These are phyloP conservation scores for Oreonectes daqikongensis DNA, from an alignment of 2,797 vertebrate species.

Conservation along the genomic window DNA sequence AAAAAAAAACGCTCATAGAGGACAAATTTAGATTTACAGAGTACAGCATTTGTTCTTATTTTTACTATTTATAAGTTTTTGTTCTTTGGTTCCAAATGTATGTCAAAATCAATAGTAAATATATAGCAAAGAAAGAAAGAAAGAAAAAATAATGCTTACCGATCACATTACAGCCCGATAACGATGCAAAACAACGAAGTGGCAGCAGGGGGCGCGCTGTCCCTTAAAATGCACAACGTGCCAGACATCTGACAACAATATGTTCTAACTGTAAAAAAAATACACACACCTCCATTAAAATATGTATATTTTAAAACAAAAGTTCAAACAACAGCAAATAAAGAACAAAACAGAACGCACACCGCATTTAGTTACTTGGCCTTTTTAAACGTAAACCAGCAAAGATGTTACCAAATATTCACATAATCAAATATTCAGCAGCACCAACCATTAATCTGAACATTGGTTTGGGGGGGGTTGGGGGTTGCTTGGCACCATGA, in stretches of 20 bases:
- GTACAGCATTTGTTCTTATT: too few species aligned
- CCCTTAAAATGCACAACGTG: conserved; percentile 1
- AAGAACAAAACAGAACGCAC: neutral
- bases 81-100: too few species aligned
- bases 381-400: neutral
- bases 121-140: too few species aligned
- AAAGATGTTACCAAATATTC: neutral
- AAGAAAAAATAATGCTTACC: too few species aligned
- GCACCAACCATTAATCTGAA: neutral
- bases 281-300: too few species aligned
- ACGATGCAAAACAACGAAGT: neutral
- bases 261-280: neutral
- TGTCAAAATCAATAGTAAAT: too few species aligned
- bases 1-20: too few species aligned
- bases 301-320: too few species aligned
- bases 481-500: neutral
- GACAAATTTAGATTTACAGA: too few species aligned
- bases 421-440: neutral
- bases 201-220: conserved; percentile 40
- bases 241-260: neutral
- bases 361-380: neutral
- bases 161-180: neutral
- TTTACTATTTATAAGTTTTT: too few species aligned
- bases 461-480: neutral
- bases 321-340: too few species aligned